A percentile compares a stretch with the other conserved stretches of the same genome.
Conservation (phyloP, 2,113 vertebrate species). For the Epinephelus fuscoguttatus region DNA sequence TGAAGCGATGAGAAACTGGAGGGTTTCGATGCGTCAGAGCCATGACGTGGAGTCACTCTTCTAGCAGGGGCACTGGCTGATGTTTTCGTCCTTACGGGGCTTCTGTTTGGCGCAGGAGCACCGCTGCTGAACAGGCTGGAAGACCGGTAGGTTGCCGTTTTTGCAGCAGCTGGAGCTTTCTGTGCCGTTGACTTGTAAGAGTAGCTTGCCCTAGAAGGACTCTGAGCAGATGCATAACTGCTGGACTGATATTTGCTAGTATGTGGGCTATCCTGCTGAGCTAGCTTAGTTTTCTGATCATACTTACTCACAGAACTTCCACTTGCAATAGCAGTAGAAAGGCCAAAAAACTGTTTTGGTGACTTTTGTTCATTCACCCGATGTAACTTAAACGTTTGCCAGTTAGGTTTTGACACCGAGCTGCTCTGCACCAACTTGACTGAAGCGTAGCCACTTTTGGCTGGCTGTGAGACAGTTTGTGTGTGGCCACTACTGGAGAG, state of each 20-base stretch:
- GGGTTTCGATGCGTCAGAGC: not conserved
- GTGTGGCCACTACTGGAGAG: not conserved
- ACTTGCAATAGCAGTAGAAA: constrained; percentile 19
- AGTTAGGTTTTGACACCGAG: not conserved
- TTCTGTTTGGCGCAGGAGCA: accelerated
- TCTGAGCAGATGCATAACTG: not conserved
- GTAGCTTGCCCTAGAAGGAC: not conserved
- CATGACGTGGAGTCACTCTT: not conserved
- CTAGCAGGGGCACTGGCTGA: constrained; percentile 6
- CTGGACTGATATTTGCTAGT: not conserved
- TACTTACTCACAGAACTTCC: not conserved
- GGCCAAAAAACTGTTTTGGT: not conserved
- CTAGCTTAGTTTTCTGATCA: not conserved
- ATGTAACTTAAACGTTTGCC: accelerated
- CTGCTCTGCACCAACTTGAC: not conserved
- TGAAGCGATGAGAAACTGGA: accelerated
- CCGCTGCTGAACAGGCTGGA: not conserved
- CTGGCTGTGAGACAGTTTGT: not conserved
- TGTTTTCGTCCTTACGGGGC: not conserved
- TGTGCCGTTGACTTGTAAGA: not conserved
- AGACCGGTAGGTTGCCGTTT: not conserved
- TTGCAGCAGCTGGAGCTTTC: not conserved
- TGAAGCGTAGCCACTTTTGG: not conserved
- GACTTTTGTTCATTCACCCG: accelerated
- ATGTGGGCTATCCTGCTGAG: not conserved